These are phyloP conservation scores for Ichneumon xanthorius DNA, from an alignment of 2,888 invertebrate genomes.

Conservation along the genomic window DNA sequence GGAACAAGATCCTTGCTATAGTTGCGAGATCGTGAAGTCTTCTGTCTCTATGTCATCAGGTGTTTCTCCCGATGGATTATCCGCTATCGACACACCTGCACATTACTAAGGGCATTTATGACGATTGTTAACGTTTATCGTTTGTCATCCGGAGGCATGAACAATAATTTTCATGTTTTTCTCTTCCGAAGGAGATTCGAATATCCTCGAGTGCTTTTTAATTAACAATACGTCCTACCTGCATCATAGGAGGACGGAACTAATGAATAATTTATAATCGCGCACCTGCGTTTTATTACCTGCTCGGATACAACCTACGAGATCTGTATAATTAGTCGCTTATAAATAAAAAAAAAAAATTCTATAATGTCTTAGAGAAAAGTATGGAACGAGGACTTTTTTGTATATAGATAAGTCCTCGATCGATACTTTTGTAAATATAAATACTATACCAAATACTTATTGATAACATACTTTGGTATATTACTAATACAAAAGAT, in stretches of 20 bases:
- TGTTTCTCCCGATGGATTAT: conserved; percentile 29
- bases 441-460: too few relatives aligned
- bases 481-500: too few relatives aligned
- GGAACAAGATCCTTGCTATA: conserved; percentile 31
- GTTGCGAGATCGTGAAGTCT: conserved; percentile 7
- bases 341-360: background rate
- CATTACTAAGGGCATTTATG: conserved; percentile 35
- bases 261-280: conserved; percentile 60
- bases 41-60: conserved; percentile 34
- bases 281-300: conserved; percentile 42
- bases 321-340: conserved; percentile 29
- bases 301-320: background rate
- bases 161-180: conserved; percentile 21
- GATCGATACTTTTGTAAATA: too few relatives aligned
- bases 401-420: too few relatives aligned
- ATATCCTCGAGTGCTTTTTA: background rate
- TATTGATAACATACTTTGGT: too few relatives aligned
- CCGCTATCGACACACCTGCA: conserved; percentile 59
- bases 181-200: conserved; percentile 15
- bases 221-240: background rate
- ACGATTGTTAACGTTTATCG: conserved; percentile 49
- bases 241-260: background rate
- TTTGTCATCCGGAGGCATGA: conserved; percentile 47
- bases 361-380: background rate
- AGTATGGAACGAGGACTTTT: conserved; percentile 17